Percentiles rank a stretch among this genome's conserved stretches.
phyloP scores from a whole-genome alignment of 2,888 invertebrate genomes.

The Synanthedon tipuliformis region DNA sequence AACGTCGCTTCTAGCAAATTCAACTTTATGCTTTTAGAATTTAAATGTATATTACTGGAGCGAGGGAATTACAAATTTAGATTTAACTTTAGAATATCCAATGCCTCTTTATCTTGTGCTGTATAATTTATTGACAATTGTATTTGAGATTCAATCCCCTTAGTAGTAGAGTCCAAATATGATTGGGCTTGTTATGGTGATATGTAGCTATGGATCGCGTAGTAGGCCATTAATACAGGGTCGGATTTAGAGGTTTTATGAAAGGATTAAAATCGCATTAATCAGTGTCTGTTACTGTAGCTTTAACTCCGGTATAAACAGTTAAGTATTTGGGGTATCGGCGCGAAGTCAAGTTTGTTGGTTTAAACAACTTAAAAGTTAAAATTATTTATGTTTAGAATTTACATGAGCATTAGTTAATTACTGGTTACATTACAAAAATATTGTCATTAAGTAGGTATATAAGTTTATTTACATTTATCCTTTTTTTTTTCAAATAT shows the following conservation, averaged over 20 bases:
- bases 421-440: no score
- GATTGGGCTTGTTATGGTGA: constrained; percentile 20
- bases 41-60: constrained; percentile 55
- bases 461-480: no score
- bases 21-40: constrained; percentile 47
- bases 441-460: no score
- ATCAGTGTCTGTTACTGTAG: constrained; percentile 73
- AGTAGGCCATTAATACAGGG: constrained; percentile 60
- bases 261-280: constrained; percentile 77
- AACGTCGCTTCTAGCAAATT: constrained; percentile 31
- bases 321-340: constrained; percentile 67
- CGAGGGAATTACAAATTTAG: constrained; percentile 53
- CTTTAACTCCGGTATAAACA: constrained; percentile 68
- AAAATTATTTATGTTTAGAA: background rate
- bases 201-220: constrained; percentile 14
- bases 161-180: constrained; percentile 32
- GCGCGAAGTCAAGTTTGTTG: constrained; percentile 36
- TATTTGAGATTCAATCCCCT: constrained; percentile 22
- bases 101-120: constrained; percentile 4
- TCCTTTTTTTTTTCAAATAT: no score
- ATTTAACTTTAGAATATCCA: constrained; percentile 15
- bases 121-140: constrained; percentile 12
- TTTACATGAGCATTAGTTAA: no score
- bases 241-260: constrained; percentile 73
- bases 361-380: background rate